Percentiles rank a stretch among this genome's conserved stretches.
Evolutionary conservation across 2,113 vertebrate genomes (phyloP).

Genomic region (Pelusios castaneus): DNA sequence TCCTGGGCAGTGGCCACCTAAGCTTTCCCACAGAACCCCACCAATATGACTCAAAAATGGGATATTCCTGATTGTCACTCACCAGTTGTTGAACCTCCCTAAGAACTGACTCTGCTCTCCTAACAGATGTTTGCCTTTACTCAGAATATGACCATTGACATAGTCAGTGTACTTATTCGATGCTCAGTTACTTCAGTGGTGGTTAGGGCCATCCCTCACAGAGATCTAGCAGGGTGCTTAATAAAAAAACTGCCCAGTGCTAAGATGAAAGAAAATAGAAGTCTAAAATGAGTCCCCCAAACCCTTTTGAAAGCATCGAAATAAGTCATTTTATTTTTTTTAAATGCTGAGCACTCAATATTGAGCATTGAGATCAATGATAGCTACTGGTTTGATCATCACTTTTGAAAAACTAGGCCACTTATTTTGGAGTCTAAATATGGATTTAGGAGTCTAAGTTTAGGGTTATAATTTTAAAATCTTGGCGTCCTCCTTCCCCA

Average conservation of each 20-base stretch:
- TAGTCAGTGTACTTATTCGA: neutral
- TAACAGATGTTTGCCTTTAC: neutral
- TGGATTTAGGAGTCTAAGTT: neutral
- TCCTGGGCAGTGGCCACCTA: neutral
- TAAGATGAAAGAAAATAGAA: neutral
- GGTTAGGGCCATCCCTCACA: neutral
- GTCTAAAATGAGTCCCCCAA: neutral
- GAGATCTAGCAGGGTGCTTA: rapidly evolving
- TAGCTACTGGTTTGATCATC: neutral
- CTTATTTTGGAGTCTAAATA: neutral
- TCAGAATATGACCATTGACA: neutral
- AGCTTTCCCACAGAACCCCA: neutral
- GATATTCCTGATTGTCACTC: neutral
- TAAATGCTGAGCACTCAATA: neutral
- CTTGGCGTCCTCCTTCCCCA: neutral
- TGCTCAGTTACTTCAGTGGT: neutral
- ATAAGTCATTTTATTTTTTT: neutral
- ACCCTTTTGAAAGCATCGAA: neutral
- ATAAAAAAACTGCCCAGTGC: neutral
- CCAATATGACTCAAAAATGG: neutral
- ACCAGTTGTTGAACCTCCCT: neutral
- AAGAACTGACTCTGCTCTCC: neutral
- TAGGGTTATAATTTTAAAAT: constrained; percentile 10
- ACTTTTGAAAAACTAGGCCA: neutral
- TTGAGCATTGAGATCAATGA: neutral